Conservation (phyloP, 2,113 vertebrate genomes). For the Calidris pygmaea region DNA sequence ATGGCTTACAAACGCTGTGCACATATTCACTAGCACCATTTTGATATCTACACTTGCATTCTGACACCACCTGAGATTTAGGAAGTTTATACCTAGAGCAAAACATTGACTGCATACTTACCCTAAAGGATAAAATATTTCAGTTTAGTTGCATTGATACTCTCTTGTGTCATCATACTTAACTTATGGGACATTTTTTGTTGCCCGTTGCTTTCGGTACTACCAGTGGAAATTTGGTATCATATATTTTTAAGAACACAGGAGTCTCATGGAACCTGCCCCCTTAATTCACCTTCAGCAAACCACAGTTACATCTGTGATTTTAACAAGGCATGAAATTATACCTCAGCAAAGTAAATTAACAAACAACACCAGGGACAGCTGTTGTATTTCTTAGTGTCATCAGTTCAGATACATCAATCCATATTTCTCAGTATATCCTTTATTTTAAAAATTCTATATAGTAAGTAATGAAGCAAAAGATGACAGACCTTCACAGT, state of each 20-base stretch:
- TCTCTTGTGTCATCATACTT: background rate
- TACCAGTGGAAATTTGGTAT: background rate
- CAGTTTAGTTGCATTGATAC: fast-evolving
- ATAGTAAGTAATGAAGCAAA: slow-evolving; percentile 45
- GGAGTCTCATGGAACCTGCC: background rate
- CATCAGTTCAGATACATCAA: slow-evolving; percentile 17
- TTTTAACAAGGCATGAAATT: slow-evolving; percentile 64
- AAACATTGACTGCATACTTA: background rate
- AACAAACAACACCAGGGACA: slow-evolving; percentile 9
- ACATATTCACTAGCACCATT: background rate
- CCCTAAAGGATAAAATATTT: background rate
- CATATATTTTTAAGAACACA: background rate
- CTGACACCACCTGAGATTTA: background rate
- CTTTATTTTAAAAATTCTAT: background rate
- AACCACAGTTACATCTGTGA: background rate
- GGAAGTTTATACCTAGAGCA: background rate
- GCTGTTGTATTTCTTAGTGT: slow-evolving; percentile 14
- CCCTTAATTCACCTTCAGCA: slow-evolving; percentile 37
- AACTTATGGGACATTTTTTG: background rate
- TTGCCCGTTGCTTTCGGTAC: background rate
- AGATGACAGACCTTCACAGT: slow-evolving; percentile 12
- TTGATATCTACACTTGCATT: background rate
- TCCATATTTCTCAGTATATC: background rate
- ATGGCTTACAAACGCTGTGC: background rate
- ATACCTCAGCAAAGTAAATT: slow-evolving; percentile 51